Percentiles rank a stretch among this genome's conserved stretches.
Evolutionary conservation across 1,140 invertebrate genomes (phyloP).

Genomic region (Drosophila rhopaloa): DNA sequence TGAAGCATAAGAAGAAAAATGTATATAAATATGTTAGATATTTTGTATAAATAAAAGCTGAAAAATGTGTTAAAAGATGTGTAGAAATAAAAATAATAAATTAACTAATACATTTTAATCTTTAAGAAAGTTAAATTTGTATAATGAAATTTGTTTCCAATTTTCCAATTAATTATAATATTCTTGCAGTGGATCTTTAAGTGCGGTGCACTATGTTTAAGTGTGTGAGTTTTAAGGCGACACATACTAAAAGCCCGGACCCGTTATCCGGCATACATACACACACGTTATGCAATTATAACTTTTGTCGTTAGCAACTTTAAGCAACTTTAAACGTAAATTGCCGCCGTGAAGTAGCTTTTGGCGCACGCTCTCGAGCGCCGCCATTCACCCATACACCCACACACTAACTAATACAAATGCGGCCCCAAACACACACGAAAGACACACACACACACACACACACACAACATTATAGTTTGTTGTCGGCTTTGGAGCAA

Average conservation of each 20-base stretch:
- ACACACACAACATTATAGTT: conserved; percentile 60
- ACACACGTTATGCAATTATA: conserved; percentile 83
- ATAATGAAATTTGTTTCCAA: too few species aligned
- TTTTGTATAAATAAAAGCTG: too few species aligned
- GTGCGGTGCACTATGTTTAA: conserved; percentile 19
- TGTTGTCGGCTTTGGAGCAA: conserved; percentile 80
- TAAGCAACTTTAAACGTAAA: conserved; percentile 84
- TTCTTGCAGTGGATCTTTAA: background rate
- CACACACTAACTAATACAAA: background rate
- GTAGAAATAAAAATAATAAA: too few species aligned
- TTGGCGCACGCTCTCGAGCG: conserved; percentile 72
- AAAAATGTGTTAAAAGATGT: too few species aligned
- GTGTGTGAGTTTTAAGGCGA: conserved; percentile 32
- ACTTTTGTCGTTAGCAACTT: conserved; percentile 84
- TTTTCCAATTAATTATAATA: too few species aligned
- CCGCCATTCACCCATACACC: conserved; percentile 25
- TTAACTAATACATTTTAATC: too few species aligned
- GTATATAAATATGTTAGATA: too few species aligned
- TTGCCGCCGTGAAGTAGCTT: conserved; percentile 83
- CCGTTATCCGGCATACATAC: conserved; percentile 9
- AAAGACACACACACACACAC: conserved; percentile 18
- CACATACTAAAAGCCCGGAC: conserved; percentile 31
- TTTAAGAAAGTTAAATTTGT: too few species aligned
- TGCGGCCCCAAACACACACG: conserved; percentile 7
- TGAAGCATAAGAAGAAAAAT: too few species aligned